These are phyloP conservation scores for Helarctos malayanus DNA, from an alignment of 2,797 vertebrate species.

Conservation along the genomic window DNA sequence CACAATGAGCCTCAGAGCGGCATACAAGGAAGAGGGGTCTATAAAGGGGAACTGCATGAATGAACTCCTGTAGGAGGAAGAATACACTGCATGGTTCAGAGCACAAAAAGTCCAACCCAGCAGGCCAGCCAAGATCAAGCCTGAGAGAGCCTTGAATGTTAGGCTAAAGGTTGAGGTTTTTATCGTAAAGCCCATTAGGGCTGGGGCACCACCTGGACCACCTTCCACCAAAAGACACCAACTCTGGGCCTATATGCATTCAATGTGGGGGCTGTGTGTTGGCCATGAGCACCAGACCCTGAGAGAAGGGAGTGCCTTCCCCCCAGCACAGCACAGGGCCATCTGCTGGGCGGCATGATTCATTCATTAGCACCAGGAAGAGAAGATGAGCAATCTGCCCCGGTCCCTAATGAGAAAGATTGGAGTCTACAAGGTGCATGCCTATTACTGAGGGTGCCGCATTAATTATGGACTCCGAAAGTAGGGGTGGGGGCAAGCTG, in stretches of 20 bases:
- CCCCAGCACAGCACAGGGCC: background rate
- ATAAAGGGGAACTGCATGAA: background rate
- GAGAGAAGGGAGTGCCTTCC: background rate
- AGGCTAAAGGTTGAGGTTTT: background rate
- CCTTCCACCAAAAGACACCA: background rate
- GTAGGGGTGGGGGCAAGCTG: background rate
- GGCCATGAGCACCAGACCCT: background rate
- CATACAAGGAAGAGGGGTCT: background rate
- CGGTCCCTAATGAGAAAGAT: slow-evolving; percentile 83
- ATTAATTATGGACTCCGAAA: slow-evolving; percentile 60
- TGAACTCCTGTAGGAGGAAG: background rate
- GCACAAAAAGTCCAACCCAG: background rate
- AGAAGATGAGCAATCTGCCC: slow-evolving; percentile 40
- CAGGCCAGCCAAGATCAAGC: background rate
- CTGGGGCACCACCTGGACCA: background rate
- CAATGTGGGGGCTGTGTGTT: too few species aligned
- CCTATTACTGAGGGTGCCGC: slow-evolving; percentile 73
- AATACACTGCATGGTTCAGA: accelerated
- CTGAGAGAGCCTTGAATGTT: background rate
- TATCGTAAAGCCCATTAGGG: background rate
- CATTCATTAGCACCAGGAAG: slow-evolving; percentile 67
- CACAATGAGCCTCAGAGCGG: background rate
- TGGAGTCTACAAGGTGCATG: slow-evolving; percentile 60
- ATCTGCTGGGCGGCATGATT: slow-evolving; percentile 59
- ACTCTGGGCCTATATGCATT: background rate